Conservation (phyloP, 2,888 invertebrate species). For the Apotomis turbidana region DNA sequence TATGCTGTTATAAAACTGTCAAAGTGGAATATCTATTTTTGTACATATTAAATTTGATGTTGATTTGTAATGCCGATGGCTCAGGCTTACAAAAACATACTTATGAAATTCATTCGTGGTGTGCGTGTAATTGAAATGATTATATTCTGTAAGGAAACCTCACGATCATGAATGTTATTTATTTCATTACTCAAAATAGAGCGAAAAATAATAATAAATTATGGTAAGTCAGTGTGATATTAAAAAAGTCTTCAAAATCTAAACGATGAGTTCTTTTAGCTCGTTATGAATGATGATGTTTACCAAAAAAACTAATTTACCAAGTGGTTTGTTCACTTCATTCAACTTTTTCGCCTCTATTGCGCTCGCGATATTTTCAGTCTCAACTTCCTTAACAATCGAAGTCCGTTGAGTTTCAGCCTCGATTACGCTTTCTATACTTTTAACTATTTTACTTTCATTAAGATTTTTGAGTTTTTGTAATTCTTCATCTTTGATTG, state of each 20-base stretch:
- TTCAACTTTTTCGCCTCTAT: background rate
- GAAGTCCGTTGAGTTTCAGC: background rate
- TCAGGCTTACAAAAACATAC: too few species aligned
- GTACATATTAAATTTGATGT: too few species aligned
- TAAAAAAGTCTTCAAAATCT: constrained; percentile 4
- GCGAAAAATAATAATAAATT: background rate
- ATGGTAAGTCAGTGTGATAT: constrained; percentile 12
- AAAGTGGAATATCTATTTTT: too few species aligned
- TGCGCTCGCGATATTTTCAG: background rate
- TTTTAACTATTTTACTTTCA: background rate
- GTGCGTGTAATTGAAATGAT: too few species aligned
- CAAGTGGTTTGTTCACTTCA: constrained; percentile 32
- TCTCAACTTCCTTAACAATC: background rate
- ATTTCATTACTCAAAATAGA: background rate
- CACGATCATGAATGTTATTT: too few species aligned
- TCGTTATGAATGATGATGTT: constrained; percentile 5
- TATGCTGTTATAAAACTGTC: too few species aligned
- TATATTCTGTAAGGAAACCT: too few species aligned
- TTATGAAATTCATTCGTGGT: too few species aligned
- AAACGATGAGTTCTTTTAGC: constrained; percentile 13
- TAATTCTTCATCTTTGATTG: constrained; percentile 30
- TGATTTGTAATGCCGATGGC: too few species aligned
- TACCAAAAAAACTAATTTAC: constrained; percentile 26
- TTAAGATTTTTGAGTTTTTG: constrained; percentile 16
- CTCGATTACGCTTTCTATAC: background rate